Conservation (phyloP, 2,888 invertebrate genomes). For the Tridacna crocea region DNA sequence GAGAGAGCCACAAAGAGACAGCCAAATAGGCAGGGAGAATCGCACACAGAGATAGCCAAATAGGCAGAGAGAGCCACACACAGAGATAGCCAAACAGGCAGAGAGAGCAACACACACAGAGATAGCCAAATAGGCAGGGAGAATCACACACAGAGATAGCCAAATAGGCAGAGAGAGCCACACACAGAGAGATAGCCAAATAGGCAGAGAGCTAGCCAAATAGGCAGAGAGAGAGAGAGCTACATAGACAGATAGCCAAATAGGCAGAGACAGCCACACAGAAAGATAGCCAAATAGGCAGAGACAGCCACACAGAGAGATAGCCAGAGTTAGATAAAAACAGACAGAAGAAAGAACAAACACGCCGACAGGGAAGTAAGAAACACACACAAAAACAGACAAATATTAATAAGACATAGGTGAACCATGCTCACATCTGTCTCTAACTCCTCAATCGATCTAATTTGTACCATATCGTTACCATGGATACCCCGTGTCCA, state of each 20-base stretch:
- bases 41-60: background rate
- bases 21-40: background rate
- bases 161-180: background rate
- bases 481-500: constrained; percentile 19
- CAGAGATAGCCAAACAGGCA: constrained; percentile 11
- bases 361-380: background rate
- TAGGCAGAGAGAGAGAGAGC: background rate
- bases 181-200: background rate
- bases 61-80: background rate
- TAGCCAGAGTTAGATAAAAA: background rate
- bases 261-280: background rate
- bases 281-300: background rate
- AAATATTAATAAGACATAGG: background rate
- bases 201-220: background rate
- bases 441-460: constrained; percentile 27
- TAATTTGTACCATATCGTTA: constrained; percentile 20
- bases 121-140: background rate
- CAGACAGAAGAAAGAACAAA: background rate
- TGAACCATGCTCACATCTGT: constrained; percentile 19
- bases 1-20: background rate
- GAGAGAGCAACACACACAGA: background rate
- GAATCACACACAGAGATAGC: background rate
- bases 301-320: background rate
- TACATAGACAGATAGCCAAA: background rate
- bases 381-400: background rate